Conservation (phyloP, 2,797 vertebrate genomes). For the Sebastes cheni region DNA sequence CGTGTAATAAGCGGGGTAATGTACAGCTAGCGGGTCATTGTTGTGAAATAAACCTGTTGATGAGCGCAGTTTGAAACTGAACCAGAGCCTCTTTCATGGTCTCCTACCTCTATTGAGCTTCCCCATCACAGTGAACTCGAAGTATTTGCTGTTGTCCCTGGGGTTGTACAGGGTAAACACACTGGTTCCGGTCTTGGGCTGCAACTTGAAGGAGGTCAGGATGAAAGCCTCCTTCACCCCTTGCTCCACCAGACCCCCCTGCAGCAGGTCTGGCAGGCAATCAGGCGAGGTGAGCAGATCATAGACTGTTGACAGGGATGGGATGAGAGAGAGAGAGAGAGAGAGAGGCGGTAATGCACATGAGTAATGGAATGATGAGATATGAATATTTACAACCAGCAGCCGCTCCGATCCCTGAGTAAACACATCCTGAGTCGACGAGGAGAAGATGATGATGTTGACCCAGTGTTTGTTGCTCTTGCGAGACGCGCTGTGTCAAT, state of each 20-base stretch:
- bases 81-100: neutral
- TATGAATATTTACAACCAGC: conserved; percentile 61
- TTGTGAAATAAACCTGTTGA: neutral
- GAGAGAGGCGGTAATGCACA: conserved; percentile 35
- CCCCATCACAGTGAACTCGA: conserved; percentile 95
- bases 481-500: conserved; percentile 23
- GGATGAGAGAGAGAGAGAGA: neutral
- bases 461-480: conserved; percentile 42
- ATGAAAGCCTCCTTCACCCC: conserved; percentile 89
- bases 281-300: conserved; percentile 93
- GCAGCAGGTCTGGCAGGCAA: conserved; percentile 87
- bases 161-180: conserved; percentile 91
- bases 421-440: conserved; percentile 50
- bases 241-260: conserved; percentile 87
- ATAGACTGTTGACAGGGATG: conserved; percentile 84
- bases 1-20: too few relatives aligned
- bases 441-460: conserved; percentile 43
- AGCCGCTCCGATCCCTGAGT: conserved; percentile 20
- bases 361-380: conserved; percentile 44
- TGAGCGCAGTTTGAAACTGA: neutral
- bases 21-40: too few relatives aligned
- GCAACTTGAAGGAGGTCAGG: conserved; percentile 90
- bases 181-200: conserved; percentile 82
- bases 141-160: conserved; percentile 92
- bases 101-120: conserved; percentile 93